Conservation (phyloP, 2,888 invertebrate species). For the Dromius quadrimaculatus region DNA sequence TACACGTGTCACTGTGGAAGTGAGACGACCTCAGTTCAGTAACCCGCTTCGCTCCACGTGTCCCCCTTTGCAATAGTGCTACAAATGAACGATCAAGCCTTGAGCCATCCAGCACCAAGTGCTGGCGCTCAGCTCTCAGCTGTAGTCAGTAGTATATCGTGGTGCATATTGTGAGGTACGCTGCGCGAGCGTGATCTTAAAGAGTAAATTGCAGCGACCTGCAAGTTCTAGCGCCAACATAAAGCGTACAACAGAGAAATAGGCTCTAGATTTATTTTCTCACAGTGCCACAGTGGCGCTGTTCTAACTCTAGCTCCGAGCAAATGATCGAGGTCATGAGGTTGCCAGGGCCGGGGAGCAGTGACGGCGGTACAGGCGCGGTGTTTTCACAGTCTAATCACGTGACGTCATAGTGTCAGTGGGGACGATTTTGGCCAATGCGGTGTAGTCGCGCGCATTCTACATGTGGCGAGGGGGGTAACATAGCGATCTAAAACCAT, state of each 20-base stretch:
- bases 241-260: not conserved
- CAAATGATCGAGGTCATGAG: slow-evolving; percentile 32
- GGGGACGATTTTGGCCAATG: slow-evolving; percentile 49
- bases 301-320: slow-evolving; percentile 20
- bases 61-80: slow-evolving; percentile 28
- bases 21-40: slow-evolving; percentile 47
- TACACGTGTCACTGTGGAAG: slow-evolving; percentile 50
- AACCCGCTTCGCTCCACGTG: slow-evolving; percentile 51
- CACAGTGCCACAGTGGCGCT: slow-evolving; percentile 33
- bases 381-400: slow-evolving; percentile 46
- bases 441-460: slow-evolving; percentile 50
- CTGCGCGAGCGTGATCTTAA: slow-evolving; percentile 18
- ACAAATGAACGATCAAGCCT: not conserved
- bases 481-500: slow-evolving; percentile 28
- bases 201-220: too few species aligned
- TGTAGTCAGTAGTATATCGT: slow-evolving; percentile 2
- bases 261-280: slow-evolving; percentile 23
- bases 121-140: not conserved
- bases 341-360: slow-evolving; percentile 12
- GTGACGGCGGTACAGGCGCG: slow-evolving; percentile 27
- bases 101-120: not conserved
- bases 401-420: slow-evolving; percentile 42
- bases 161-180: not conserved
- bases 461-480: not conserved
- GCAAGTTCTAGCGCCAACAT: not conserved